Evolutionary conservation across 1,140 invertebrate genomes (phyloP).

Genomic region (Chironomus tepperi): DNA sequence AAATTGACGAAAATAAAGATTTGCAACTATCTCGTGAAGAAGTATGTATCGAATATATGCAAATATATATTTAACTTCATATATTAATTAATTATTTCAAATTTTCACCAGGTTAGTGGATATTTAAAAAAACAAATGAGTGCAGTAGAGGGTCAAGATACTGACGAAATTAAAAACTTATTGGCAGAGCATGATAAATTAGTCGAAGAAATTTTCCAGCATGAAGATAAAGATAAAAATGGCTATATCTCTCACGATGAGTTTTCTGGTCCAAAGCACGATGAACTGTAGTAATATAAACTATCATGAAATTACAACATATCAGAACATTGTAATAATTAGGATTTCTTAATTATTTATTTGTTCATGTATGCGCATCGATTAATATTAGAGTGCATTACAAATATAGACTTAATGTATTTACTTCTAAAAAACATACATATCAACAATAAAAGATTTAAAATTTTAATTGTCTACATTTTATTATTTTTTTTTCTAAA

Average conservation of each 20-base stretch:
- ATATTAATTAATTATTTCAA: constrained; percentile 29
- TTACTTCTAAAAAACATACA: too few species aligned
- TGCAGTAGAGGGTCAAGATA: constrained; percentile 59
- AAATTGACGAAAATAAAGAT: constrained; percentile 85
- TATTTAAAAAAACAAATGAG: constrained; percentile 87
- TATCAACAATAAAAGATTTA: too few species aligned
- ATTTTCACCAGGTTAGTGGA: constrained; percentile 84
- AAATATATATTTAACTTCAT: neutral
- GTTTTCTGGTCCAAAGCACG: constrained; percentile 93
- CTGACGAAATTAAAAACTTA: constrained; percentile 76
- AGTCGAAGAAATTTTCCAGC: constrained; percentile 93
- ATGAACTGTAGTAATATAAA: constrained; percentile 68
- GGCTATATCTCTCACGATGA: constrained; percentile 92
- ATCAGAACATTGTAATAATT: neutral
- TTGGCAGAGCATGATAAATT: constrained; percentile 84
- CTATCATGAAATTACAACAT: neutral
- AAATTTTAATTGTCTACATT: too few species aligned
- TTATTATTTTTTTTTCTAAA: too few species aligned
- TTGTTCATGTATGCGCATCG: too few species aligned
- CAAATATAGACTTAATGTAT: too few species aligned
- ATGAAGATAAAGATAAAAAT: constrained; percentile 92
- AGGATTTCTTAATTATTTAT: too few species aligned
- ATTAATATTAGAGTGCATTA: too few species aligned
- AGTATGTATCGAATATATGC: constrained; percentile 43
- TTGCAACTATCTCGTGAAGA: constrained; percentile 87